A percentile compares a stretch with the other conserved stretches of the same genome.
Evolutionary conservation across 1,140 invertebrate genomes (phyloP).

Genomic region (Ruditapes philippinarum): DNA sequence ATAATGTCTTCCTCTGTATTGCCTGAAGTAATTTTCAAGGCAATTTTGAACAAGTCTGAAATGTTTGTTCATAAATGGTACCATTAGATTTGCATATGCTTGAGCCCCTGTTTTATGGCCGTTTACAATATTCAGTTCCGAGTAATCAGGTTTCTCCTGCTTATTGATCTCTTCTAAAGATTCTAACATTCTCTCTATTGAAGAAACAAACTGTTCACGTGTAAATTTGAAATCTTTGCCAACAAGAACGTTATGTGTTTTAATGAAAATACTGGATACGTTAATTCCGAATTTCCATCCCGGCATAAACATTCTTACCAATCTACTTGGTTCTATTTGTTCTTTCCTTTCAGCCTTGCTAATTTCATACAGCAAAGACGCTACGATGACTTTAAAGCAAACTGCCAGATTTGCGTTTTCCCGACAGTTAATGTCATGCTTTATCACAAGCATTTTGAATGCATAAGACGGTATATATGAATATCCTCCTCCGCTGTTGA

Average conservation of each 20-base stretch:
- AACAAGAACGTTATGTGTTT: neutral
- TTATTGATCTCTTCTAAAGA: neutral
- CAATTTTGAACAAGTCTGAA: no score
- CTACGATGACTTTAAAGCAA: neutral
- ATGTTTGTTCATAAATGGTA: no score
- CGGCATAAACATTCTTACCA: neutral
- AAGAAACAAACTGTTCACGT: neutral
- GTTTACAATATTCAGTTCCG: neutral
- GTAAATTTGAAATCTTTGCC: neutral
- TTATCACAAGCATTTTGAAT: neutral
- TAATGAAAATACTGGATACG: neutral
- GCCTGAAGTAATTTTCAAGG: no score
- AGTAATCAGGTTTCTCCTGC: neutral
- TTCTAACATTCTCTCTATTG: neutral
- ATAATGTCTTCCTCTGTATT: no score
- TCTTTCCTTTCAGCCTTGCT: neutral
- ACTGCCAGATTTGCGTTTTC: neutral
- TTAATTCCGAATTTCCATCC: neutral
- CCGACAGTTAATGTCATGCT: neutral
- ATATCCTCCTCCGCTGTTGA: neutral
- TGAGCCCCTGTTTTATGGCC: neutral
- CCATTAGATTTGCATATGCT: no score
- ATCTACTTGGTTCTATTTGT: neutral
- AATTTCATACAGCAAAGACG: neutral
- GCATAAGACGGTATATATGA: neutral